Evolutionary conservation across 2,797 vertebrate genomes (phyloP).

Genomic region (Alfaro cultratus): DNA sequence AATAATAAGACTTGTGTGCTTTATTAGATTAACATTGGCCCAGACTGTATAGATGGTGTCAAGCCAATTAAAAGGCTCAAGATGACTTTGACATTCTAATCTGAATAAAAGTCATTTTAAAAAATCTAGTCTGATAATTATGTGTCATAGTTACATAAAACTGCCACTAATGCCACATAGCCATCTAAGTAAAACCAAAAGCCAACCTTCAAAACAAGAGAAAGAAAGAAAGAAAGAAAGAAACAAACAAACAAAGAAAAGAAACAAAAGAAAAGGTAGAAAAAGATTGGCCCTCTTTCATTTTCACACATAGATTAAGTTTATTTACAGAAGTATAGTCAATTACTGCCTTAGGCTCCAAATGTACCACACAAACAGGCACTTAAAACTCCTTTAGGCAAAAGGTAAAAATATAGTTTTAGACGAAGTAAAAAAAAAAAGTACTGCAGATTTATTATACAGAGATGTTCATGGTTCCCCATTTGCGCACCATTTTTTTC

Average conservation of each 20-base stretch:
- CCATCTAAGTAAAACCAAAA: neutral
- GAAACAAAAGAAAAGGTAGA: neutral
- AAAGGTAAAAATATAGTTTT: neutral
- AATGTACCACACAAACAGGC: neutral
- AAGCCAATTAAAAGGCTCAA: neutral
- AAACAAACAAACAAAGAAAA: neutral
- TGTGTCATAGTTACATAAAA: neutral
- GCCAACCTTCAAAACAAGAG: neutral
- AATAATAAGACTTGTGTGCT: neutral
- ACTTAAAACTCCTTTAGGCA: neutral
- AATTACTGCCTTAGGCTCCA: neutral
- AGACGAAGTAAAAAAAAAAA: neutral
- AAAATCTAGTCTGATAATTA: neutral
- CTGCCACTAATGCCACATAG: too few relatives aligned
- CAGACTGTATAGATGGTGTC: neutral
- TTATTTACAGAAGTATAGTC: neutral
- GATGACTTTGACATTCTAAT: neutral
- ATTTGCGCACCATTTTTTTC: neutral
- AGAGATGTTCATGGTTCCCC: neutral
- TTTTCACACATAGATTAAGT: neutral
- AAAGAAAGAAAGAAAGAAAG: too few relatives aligned
- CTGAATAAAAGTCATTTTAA: neutral
- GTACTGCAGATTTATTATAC: neutral
- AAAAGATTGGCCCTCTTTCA: neutral
- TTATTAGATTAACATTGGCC: conserved; percentile 5